Evolutionary conservation across 2,797 vertebrate species (phyloP).

Genomic region (Thripadectes ignobilis): DNA sequence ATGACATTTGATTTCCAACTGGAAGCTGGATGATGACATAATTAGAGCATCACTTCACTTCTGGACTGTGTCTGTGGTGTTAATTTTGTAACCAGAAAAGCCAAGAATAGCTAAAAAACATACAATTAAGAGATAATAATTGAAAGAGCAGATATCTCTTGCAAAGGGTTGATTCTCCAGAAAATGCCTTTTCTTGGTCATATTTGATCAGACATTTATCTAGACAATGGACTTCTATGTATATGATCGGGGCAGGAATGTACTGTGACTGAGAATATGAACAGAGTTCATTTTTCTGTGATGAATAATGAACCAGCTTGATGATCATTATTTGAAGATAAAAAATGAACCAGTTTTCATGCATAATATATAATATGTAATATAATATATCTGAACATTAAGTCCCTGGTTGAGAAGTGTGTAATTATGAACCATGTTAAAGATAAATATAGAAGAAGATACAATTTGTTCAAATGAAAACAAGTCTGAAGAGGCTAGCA

Average conservation of each 20-base stretch:
- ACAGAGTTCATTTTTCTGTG: slow-evolving; percentile 58
- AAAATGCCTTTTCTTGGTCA: slow-evolving; percentile 14
- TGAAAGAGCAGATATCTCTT: not conserved
- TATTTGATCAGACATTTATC: slow-evolving; percentile 38
- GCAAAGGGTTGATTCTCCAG: not conserved
- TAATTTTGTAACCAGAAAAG: not conserved
- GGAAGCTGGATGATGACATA: not conserved
- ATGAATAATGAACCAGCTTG: slow-evolving; percentile 66
- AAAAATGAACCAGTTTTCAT: slow-evolving; percentile 68
- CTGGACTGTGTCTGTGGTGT: not conserved
- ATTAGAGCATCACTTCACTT: not conserved
- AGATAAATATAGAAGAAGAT: slow-evolving; percentile 51
- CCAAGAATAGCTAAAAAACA: not conserved
- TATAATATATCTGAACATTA: slow-evolving; percentile 49
- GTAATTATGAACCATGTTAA: slow-evolving; percentile 48
- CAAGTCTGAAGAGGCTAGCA: not conserved
- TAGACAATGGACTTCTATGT: not conserved
- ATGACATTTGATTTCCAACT: not conserved
- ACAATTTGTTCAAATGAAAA: slow-evolving; percentile 41
- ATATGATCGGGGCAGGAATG: slow-evolving; percentile 5
- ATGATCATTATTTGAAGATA: slow-evolving; percentile 63
- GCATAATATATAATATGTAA: slow-evolving; percentile 62
- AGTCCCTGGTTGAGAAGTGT: not conserved
- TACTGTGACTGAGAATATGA: slow-evolving; percentile 32
- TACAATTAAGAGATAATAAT: not conserved